Base-by-base conservation (phyloP, 2,113 vertebrate species). In the Cichladusa arquata region DNA sequence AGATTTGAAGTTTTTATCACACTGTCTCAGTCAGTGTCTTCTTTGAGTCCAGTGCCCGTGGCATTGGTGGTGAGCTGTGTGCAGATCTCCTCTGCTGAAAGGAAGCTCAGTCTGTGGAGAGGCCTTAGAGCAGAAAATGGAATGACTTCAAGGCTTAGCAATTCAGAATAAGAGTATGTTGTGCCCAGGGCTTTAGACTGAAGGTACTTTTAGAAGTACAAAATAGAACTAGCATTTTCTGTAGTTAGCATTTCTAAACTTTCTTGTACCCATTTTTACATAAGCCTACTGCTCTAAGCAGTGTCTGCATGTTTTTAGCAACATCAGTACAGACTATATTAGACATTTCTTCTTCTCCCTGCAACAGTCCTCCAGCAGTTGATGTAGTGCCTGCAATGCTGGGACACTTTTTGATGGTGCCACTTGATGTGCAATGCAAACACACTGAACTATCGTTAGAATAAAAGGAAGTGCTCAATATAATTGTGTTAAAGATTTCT, bases 401-500 rank as follows among this genome's bases (percentile, higher is more conserved):
- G 48, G 81, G 79, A 53, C 74, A 14, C 29, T 78, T 86, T 80
- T 33, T 66, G 19, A 62, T 73, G 71, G 56, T 88, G 71, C 62
- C 71, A 33, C 58, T 94, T 74, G 50, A 90, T n/a, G 81, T 91
- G 71, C 54, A 62, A 7, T 58, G 89, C 61, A 88, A 89, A 72
- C 66, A 88, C 56, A 25, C 38, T 26, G 33, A 77, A 87, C 81
- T 90, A 38, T 77, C 23, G 23, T 86, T 53, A 80, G 88, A 93
- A 88, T 86, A 62, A 86, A 86, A 94, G 87, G 81, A 93, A 92
- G 53, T 51, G 67, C 79, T 94, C 62, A 12, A 42, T 92, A 23
- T 87, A 82, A 87, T 76, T 93, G 79, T 82, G 72, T 81, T 93
- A 88, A 94, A 88, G 70, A 90, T 82, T 94, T 95, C 66, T 2